Evolutionary conservation across 2,797 vertebrate genomes (phyloP).

Genomic region (Ceryle rudis): DNA sequence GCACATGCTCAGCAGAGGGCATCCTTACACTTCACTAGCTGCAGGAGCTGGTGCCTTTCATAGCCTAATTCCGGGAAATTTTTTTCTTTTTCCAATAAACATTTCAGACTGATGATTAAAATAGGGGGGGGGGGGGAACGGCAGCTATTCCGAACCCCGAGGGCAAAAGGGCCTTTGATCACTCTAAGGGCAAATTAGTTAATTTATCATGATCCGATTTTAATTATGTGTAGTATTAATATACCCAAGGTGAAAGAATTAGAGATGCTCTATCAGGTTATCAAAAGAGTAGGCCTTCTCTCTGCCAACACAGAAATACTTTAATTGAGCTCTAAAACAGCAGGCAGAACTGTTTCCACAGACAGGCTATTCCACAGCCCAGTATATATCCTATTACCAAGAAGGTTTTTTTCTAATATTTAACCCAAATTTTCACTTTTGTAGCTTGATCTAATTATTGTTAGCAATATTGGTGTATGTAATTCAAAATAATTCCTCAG

Average conservation of each 20-base stretch:
- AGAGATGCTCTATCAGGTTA: constrained; percentile 65
- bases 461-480: background rate
- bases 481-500: background rate
- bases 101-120: constrained; percentile 63
- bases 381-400: background rate
- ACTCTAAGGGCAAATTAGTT: constrained; percentile 71
- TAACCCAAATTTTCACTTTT: constrained; percentile 5
- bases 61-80: constrained; percentile 10
- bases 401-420: background rate
- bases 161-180: constrained; percentile 69
- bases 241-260: constrained; percentile 72
- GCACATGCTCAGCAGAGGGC: constrained; percentile 48
- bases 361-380: background rate
- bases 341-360: background rate
- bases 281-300: constrained; percentile 39
- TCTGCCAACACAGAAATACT: constrained; percentile 41
- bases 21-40: constrained; percentile 47
- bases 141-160: constrained; percentile 16
- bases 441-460: background rate
- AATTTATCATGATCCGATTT: constrained; percentile 71
- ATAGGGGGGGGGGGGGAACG: background rate
- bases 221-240: constrained; percentile 72
- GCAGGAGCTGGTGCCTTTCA: background rate
- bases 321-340: constrained; percentile 40
- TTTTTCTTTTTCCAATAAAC: constrained; percentile 58